phyloP scores from a whole-genome alignment of 2,797 vertebrate genomes.

The Cirrhinus molitorella region DNA sequence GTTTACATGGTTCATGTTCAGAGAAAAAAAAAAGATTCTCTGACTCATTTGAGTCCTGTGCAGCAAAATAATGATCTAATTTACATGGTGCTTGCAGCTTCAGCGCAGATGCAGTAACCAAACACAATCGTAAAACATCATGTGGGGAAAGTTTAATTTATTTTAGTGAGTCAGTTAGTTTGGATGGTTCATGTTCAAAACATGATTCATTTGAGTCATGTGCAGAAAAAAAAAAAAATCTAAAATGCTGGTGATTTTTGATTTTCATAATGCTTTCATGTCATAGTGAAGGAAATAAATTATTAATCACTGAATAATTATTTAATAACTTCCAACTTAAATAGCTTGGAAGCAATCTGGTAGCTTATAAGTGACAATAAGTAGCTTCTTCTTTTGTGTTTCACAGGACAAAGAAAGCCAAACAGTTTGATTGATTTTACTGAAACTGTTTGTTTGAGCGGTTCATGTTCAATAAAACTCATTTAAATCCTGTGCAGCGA shows the following conservation, averaged over 20 bases:
- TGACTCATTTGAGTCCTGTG: background rate
- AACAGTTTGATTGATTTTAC: background rate
- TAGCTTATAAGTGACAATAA: background rate
- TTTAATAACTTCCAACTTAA: background rate
- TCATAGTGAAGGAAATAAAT: background rate
- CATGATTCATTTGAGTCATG: background rate
- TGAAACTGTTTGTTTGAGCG: background rate
- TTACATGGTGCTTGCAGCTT: conserved; percentile 2
- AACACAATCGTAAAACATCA: background rate
- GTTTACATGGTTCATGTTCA: no score
- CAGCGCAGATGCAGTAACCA: background rate
- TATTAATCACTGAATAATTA: background rate
- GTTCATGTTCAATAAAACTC: background rate
- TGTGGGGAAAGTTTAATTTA: background rate
- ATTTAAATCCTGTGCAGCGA: background rate
- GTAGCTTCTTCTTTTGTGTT: background rate
- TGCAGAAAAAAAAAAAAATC: background rate
- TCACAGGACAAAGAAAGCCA: background rate
- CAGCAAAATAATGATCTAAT: background rate
- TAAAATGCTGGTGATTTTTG: background rate
- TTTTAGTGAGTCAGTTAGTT: background rate
- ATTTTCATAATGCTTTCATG: background rate
- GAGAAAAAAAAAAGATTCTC: background rate
- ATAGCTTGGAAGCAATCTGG: background rate
- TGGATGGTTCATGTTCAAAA: background rate